phyloP scores from a whole-genome alignment of 2,888 invertebrate species.

The Meandrusa payeni region DNA sequence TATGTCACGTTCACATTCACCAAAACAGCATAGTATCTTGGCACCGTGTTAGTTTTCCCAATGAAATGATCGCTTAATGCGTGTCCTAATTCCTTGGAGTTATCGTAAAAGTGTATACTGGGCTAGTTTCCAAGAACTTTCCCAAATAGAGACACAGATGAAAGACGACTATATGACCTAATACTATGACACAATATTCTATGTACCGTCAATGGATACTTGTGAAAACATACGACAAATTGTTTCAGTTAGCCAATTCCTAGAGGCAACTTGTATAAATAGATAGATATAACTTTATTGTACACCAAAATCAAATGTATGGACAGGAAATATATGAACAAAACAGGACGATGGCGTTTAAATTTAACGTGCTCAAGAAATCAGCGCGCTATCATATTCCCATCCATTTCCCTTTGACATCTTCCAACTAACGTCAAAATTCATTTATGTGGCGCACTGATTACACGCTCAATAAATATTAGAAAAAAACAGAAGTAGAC shows the following conservation, averaged over 20 bases:
- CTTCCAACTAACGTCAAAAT: too few species aligned
- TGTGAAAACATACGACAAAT: slow-evolving; percentile 8
- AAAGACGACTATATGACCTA: slow-evolving; percentile 1
- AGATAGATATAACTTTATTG: too few species aligned
- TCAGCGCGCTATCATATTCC: too few species aligned
- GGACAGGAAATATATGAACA: too few species aligned
- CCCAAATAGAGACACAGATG: slow-evolving; percentile 1
- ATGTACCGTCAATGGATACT: slow-evolving; percentile 1
- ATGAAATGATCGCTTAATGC: slow-evolving; percentile 16
- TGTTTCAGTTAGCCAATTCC: slow-evolving; percentile 8
- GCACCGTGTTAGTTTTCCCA: slow-evolving; percentile 10
- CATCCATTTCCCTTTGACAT: too few species aligned
- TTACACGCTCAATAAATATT: too few species aligned
- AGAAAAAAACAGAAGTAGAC: too few species aligned
- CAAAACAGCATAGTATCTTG: slow-evolving; percentile 16
- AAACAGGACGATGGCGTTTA: too few species aligned
- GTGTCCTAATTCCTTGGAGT: slow-evolving; percentile 17
- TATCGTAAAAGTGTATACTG: slow-evolving; percentile 17
- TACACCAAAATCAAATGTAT: too few species aligned
- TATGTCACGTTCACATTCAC: not conserved
- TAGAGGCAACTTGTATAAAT: too few species aligned
- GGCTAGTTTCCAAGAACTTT: slow-evolving; percentile 18
- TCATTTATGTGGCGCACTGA: too few species aligned
- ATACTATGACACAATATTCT: slow-evolving; percentile 4
- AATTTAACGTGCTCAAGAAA: too few species aligned